These are phyloP conservation scores for Lasioglossum leucozonium DNA, from an alignment of 2,888 invertebrate genomes.

Conservation along the genomic window DNA sequence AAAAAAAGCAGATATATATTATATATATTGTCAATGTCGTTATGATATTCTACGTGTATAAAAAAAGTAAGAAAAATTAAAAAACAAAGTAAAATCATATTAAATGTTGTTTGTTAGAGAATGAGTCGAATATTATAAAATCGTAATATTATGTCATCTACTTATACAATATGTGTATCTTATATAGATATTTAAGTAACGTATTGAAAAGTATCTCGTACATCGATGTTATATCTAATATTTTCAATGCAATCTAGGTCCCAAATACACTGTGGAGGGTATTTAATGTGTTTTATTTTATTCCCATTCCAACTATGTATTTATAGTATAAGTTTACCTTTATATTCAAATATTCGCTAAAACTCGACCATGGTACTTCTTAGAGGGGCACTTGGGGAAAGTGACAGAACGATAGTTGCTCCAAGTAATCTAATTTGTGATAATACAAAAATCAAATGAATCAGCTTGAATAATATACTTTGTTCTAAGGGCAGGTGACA, in stretches of 20 bases:
- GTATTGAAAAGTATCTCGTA: conserved; percentile 74
- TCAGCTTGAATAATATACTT: no score
- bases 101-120: conserved; percentile 79
- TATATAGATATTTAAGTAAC: conserved; percentile 71
- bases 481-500: no score
- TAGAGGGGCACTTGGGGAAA: no score
- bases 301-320: background rate
- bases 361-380: no score
- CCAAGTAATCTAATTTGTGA: no score
- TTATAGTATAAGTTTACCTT: background rate
- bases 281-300: conserved; percentile 34
- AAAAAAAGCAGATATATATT: conserved; percentile 57
- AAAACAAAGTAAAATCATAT: conserved; percentile 72
- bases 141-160: conserved; percentile 71
- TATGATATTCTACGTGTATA: conserved; percentile 75
- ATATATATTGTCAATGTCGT: conserved; percentile 76
- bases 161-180: conserved; percentile 72
- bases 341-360: no score
- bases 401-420: no score
- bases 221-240: conserved; percentile 78
- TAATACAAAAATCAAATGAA: no score
- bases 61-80: conserved; percentile 49
- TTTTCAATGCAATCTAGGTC: conserved; percentile 80
- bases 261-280: conserved; percentile 79
- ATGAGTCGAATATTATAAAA: conserved; percentile 74